Evolutionary conservation across 2,113 vertebrate genomes (phyloP).

Genomic region (Alethe castanea): DNA sequence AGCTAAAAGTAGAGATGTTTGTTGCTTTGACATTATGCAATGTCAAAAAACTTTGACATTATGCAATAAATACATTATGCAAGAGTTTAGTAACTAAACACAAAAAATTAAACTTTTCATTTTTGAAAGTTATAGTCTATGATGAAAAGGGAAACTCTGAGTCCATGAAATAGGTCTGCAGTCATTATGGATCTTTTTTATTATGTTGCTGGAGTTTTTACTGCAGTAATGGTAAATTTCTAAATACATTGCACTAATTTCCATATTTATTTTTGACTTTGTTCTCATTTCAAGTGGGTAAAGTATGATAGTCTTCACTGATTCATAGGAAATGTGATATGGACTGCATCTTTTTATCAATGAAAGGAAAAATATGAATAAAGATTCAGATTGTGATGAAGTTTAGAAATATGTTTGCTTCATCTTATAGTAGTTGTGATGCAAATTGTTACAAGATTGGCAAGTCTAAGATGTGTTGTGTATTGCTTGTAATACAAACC

Average conservation of each 20-base stretch:
- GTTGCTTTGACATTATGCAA: background rate
- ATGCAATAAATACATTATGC: background rate
- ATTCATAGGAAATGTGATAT: background rate
- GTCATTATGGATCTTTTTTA: background rate
- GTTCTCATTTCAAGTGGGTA: background rate
- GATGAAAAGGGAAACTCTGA: background rate
- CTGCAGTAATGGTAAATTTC: background rate
- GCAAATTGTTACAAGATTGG: background rate
- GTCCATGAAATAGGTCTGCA: background rate
- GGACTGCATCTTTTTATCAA: background rate
- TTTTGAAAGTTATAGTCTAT: background rate
- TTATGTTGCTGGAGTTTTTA: background rate
- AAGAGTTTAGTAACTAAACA: background rate
- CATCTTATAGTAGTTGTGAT: background rate
- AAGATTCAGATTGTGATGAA: background rate
- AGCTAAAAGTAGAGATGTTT: background rate
- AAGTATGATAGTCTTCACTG: background rate
- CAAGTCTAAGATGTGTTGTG: background rate
- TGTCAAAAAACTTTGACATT: background rate
- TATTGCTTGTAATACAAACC: background rate
- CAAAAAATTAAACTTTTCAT: background rate
- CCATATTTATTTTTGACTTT: background rate
- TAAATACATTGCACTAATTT: background rate
- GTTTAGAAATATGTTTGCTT: conserved; percentile 12
- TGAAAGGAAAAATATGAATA: background rate